These are phyloP conservation scores for Zonotrichia albicollis DNA, from an alignment of 2,797 vertebrate genomes.

Conservation along the genomic window DNA sequence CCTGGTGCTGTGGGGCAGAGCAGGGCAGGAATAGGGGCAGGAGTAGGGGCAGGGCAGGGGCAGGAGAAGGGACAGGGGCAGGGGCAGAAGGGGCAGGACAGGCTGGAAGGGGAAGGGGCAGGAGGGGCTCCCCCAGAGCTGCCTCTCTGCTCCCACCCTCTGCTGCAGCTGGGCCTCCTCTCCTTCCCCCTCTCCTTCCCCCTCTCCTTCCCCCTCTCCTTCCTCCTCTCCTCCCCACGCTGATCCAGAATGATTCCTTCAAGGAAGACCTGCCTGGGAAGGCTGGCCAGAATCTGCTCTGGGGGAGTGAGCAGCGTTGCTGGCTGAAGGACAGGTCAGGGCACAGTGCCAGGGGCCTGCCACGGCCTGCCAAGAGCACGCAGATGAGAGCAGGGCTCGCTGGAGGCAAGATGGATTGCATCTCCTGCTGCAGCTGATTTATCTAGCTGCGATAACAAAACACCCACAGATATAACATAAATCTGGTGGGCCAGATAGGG, in stretches of 20 bases:
- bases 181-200: conserved; percentile 4
- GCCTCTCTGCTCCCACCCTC: rapidly evolving
- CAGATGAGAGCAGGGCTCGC: conserved; percentile 49
- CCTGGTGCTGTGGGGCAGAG: background rate
- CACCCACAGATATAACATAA: conserved; percentile 69
- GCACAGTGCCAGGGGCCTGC: conserved; percentile 63
- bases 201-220: background rate
- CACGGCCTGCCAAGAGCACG: conserved; percentile 57
- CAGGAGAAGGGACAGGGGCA: background rate
- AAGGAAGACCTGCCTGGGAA: conserved; percentile 65
- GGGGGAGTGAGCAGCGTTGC: conserved; percentile 64
- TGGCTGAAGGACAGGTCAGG: conserved; percentile 74
- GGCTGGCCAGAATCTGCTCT: conserved; percentile 42
- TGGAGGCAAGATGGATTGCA: conserved; percentile 59
- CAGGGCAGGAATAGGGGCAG: background rate
- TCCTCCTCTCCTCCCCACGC: background rate
- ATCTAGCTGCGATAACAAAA: conserved; percentile 71
- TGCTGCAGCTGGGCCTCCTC: conserved; percentile 32
- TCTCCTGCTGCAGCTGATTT: conserved; percentile 74
- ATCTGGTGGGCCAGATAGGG: conserved; percentile 64
- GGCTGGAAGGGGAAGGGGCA: background rate
- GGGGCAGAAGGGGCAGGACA: background rate
- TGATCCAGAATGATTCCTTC: conserved; percentile 53
- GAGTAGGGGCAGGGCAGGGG: background rate
- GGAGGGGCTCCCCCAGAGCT: background rate